These are phyloP conservation scores for Prionailurus viverrinus DNA, from an alignment of 2,113 vertebrate species.

Conservation along the genomic window DNA sequence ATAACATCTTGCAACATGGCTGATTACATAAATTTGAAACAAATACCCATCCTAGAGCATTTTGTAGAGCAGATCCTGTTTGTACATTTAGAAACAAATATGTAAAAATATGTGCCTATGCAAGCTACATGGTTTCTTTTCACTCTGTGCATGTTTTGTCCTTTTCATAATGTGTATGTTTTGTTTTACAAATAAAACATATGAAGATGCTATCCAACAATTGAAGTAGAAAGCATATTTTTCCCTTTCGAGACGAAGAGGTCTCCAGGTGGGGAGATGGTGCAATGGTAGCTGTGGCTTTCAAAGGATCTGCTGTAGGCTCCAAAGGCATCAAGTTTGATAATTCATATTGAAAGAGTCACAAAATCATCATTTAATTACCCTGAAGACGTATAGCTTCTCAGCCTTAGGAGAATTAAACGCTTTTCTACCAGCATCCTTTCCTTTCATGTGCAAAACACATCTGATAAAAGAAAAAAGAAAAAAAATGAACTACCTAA, in stretches of 20 bases:
- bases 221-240: background rate
- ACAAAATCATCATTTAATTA: conserved; percentile 15
- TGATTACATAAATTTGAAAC: conserved; percentile 80
- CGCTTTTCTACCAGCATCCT: background rate
- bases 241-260: conserved; percentile 52
- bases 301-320: conserved; percentile 16
- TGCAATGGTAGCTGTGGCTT: background rate
- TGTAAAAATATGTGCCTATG: conserved; percentile 81
- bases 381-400: background rate
- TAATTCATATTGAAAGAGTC: conserved; percentile 19
- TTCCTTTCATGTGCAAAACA: background rate
- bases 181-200: conserved; percentile 70
- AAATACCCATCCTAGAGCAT: conserved; percentile 77
- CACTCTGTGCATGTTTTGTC: conserved; percentile 72
- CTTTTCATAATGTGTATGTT: conserved; percentile 76
- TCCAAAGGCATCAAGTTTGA: background rate
- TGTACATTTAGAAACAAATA: conserved; percentile 83
- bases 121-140: conserved; percentile 66
- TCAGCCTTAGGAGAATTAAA: conserved; percentile 32
- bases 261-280: conserved; percentile 15
- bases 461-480: background rate
- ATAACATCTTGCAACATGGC: conserved; percentile 78
- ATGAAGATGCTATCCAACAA: conserved; percentile 61
- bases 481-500: background rate
- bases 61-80: conserved; percentile 83